phyloP scores from a whole-genome alignment of 2,113 vertebrate genomes.

The Gnathonemus longibarbis region DNA sequence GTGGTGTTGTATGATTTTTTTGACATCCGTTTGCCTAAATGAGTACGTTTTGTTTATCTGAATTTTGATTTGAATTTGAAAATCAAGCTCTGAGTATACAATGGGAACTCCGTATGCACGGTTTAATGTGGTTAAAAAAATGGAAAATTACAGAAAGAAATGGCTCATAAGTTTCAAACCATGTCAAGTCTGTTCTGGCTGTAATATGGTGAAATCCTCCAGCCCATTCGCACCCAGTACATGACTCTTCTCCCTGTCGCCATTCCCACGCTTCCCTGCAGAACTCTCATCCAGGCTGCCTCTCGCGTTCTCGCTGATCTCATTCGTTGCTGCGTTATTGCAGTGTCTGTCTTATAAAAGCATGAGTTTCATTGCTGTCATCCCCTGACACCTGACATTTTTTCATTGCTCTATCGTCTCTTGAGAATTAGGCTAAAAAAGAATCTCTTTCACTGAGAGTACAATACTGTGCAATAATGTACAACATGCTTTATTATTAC shows the following conservation, averaged over 20 bases:
- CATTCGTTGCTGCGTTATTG: not conserved
- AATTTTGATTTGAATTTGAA: not conserved
- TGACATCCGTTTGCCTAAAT: not conserved
- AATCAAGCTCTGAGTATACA: not conserved
- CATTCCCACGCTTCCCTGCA: not conserved
- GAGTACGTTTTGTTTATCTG: not conserved
- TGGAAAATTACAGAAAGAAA: not conserved
- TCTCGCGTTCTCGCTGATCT: not conserved
- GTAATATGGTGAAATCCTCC: not conserved
- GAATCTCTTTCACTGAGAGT: not conserved
- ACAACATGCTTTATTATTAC: not conserved
- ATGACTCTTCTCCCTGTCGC: not conserved
- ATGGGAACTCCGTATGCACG: not conserved
- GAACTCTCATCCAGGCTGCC: not conserved
- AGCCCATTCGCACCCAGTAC: not conserved
- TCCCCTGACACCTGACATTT: not conserved
- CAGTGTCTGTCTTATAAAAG: not conserved
- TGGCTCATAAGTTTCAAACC: not conserved
- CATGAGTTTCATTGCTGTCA: not conserved
- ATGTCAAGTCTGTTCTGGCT: not conserved
- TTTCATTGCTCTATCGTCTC: not conserved
- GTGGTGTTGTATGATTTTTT: not conserved
- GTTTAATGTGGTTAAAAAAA: not conserved
- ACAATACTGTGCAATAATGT: not conserved
- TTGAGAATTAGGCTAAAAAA: not conserved